Evolutionary conservation across 2,113 vertebrate species (phyloP).

Genomic region (Lamprotornis superbus): DNA sequence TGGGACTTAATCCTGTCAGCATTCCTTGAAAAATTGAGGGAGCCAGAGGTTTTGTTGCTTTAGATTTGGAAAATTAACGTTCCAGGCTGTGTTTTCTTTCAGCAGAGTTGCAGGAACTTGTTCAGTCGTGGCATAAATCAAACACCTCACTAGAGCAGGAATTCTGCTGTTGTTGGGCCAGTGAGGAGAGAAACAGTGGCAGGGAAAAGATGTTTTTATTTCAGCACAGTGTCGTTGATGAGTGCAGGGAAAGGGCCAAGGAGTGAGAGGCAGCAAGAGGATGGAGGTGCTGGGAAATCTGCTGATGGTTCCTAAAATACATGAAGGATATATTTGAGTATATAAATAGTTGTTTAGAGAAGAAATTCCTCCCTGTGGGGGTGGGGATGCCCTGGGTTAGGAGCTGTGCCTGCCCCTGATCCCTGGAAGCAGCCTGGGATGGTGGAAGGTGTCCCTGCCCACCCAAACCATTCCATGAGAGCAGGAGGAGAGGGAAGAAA

Average conservation of each 20-base stretch:
- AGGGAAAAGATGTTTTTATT: background rate
- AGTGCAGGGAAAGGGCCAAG: background rate
- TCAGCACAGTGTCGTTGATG: background rate
- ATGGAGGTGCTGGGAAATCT: background rate
- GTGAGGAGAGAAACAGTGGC: background rate
- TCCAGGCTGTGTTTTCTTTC: background rate
- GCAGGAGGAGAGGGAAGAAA: background rate
- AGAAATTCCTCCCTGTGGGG: background rate
- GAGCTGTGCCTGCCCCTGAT: background rate
- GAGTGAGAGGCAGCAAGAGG: background rate
- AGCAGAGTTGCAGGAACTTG: background rate
- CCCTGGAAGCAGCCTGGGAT: background rate
- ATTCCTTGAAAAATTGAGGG: background rate
- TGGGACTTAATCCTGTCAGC: background rate
- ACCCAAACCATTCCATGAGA: background rate
- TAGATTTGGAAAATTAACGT: background rate
- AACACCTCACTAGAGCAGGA: background rate
- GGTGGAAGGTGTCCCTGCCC: background rate
- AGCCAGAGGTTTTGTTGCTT: background rate
- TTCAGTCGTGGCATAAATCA: background rate
- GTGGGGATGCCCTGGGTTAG: background rate
- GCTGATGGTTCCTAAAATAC: background rate
- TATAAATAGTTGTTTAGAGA: background rate
- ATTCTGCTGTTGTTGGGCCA: background rate
- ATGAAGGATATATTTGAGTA: fast-evolving